phyloP scores from a whole-genome alignment of 2,113 vertebrate species.

The Ptyas mucosa region DNA sequence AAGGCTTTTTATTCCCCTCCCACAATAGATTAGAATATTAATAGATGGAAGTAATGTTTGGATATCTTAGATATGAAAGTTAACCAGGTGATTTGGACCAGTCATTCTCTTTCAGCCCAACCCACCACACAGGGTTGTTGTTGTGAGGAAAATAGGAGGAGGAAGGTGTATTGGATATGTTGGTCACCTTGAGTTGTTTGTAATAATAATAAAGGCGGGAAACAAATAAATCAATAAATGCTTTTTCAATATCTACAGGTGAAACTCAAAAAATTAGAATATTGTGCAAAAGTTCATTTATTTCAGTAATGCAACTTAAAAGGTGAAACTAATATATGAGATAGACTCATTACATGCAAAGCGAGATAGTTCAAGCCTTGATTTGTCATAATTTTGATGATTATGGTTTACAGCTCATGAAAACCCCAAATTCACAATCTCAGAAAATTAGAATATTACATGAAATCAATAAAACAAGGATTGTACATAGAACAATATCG shows the following conservation, averaged over 20 bases:
- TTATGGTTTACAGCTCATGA: no score
- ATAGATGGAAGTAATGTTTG: not conserved
- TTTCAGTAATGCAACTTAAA: no score
- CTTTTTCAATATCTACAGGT: not conserved
- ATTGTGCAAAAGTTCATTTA: no score
- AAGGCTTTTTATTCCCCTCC: not conserved
- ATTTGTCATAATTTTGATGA: no score
- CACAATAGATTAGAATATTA: not conserved
- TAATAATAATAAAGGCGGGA: not conserved
- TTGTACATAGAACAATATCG: no score
- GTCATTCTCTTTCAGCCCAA: not conserved
- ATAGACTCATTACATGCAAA: no score
- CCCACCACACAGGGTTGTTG: not conserved
- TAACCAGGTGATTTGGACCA: not conserved
- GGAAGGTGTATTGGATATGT: not conserved
- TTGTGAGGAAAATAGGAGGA: not conserved
- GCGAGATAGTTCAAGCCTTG: no score
- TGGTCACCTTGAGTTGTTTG: not conserved
- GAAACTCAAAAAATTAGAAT: no score
- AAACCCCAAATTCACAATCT: no score
- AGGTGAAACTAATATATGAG: no score
- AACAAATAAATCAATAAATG: not conserved
- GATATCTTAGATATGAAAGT: not conserved
- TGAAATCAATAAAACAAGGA: no score
- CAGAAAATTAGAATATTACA: no score